Evolutionary conservation across 1,140 invertebrate genomes (phyloP).

Genomic region (Panagrolaimus sp.): DNA sequence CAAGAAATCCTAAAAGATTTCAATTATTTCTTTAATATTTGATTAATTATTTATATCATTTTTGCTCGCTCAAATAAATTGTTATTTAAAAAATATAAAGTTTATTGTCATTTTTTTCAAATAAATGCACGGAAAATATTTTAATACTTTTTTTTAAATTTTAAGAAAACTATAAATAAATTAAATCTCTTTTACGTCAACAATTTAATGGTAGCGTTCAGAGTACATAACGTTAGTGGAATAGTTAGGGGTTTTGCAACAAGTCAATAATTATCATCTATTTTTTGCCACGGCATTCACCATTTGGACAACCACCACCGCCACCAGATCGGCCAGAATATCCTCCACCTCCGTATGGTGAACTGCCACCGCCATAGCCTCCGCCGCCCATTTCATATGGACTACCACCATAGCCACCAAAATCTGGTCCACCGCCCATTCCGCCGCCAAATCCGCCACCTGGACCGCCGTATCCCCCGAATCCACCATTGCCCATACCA

Average conservation of each 20-base stretch:
- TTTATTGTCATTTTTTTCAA: too few relatives aligned
- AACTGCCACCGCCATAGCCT: not conserved
- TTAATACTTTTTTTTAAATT: too few relatives aligned
- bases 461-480: not conserved
- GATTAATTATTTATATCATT: not conserved
- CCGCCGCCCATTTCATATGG: not conserved
- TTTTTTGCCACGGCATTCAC: conserved; percentile 14
- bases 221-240: too few relatives aligned
- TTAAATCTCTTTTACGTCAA: too few relatives aligned
- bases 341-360: not conserved
- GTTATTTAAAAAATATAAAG: too few relatives aligned
- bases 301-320: conserved; percentile 10
- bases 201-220: too few relatives aligned
- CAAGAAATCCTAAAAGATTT: not conserved
- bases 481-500: not conserved
- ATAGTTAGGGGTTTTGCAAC: conserved; percentile 5
- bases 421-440: not conserved
- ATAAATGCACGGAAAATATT: too few relatives aligned
- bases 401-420: not conserved
- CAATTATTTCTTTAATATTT: not conserved
- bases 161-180: too few relatives aligned
- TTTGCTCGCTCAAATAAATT: too few relatives aligned
- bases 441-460: conserved; percentile 8
- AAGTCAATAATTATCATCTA: not conserved
- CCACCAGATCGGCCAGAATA: not conserved